Base-by-base conservation (phyloP, 2,888 invertebrate species). In the Netelia inedita region DNA sequence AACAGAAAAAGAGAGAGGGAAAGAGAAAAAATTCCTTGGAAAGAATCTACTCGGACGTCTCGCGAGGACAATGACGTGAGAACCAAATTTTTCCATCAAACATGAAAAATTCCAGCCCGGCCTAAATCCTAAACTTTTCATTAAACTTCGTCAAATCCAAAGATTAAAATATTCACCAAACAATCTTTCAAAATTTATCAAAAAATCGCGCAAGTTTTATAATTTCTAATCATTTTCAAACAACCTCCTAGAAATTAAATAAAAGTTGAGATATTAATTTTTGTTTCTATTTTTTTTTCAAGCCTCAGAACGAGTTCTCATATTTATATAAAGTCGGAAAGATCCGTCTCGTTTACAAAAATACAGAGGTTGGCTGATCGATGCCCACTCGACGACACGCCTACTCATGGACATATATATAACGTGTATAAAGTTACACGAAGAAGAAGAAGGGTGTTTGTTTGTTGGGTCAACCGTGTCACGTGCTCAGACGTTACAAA, bases 391-490 rank as follows among this genome's bases (percentile, higher is more conserved):
- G 79, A 69, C 72, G 72, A 46, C 57, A 69, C 61, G 46, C 21
- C 35, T 41, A 46, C 57, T 14, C 59, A 21, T 68, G 68, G 23
- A 9, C 41, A 35, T 23, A 23, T 79, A 79, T 71, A 65, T 55
- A 55, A 10, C 43, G 53, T 66, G 53, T 59, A 57, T 57, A 57
- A 57, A 19, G 19, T 57, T 57, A 19, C 16, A 6, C 9, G 19
- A 19, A 57, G 57, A 57, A n/a, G 53, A 53, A 57, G 21, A 57
- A 19, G 57, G 19, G 57, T 10, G 79, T 74, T 74, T 71, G 23
- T 73, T 73, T 84, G 84, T 84, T 84, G 84, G 84, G 81, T 80
- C 84, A 84, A 84, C 81, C 28, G 76, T 84, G 80, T 80, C 80
- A 73, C 73, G 72, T 76, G 73, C 68, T 76, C 72, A 76, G 76